Conservation (phyloP, 2,797 vertebrate genomes). For the Chaunax sp. region DNA sequence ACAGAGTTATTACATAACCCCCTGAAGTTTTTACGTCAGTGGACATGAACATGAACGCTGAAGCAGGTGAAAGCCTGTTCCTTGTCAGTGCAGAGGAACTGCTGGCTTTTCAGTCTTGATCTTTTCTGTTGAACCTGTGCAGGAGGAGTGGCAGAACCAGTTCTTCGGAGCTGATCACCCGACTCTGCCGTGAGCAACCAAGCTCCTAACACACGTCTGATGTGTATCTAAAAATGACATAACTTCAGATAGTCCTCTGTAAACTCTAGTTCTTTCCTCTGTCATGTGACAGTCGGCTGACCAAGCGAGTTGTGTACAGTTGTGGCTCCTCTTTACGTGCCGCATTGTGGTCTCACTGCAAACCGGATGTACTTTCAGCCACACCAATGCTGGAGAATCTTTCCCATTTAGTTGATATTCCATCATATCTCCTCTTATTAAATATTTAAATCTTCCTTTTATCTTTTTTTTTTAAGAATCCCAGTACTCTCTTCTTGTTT, state of each 20-base stretch:
- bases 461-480: not conserved
- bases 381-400: not conserved
- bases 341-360: not conserved
- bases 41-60: not conserved
- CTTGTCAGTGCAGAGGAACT: constrained; percentile 19
- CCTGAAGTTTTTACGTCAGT: not conserved
- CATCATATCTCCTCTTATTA: too few relatives aligned
- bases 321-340: constrained; percentile 15
- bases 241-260: not conserved
- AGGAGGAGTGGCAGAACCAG: constrained; percentile 53
- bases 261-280: constrained; percentile 29
- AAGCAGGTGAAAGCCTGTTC: constrained; percentile 22
- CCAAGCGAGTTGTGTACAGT: constrained; percentile 39
- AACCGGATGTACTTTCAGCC: constrained; percentile 1
- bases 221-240: not conserved
- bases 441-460: not conserved
- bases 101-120: constrained; percentile 22
- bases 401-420: not conserved
- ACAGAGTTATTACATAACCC: not conserved
- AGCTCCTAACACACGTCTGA: constrained; percentile 17
- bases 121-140: constrained; percentile 25
- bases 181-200: constrained; percentile 36
- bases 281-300: constrained; percentile 80
- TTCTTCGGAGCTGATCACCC: constrained; percentile 54
- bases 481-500: too few relatives aligned